phyloP scores from a whole-genome alignment of 2,888 invertebrate genomes.

The Phasia obesa region DNA sequence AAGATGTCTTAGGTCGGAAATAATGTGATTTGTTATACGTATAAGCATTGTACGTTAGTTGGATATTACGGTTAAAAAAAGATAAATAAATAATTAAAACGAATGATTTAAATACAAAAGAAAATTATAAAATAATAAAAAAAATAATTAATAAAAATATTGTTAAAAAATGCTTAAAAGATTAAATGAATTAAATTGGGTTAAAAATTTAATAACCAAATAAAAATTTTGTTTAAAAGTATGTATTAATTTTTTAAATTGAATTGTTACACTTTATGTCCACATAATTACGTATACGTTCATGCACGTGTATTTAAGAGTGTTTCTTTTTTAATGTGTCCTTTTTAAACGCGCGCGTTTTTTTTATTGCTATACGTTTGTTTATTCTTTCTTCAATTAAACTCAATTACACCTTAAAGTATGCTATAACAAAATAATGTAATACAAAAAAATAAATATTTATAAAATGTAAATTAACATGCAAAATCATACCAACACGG shows the following conservation, averaged over 20 bases:
- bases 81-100: background rate
- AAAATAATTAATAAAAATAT: background rate
- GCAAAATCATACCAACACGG: conserved; percentile 44
- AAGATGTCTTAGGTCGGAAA: conserved; percentile 74
- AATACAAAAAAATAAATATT: conserved; percentile 8
- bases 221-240: too few species aligned
- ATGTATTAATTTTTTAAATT: too few species aligned
- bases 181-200: background rate
- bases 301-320: conserved; percentile 34
- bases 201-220: too few species aligned
- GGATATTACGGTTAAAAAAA: conserved; percentile 38
- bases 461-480: conserved; percentile 51
- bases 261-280: background rate
- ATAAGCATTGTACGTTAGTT: conserved; percentile 24
- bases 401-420: conserved; percentile 29
- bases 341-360: conserved; percentile 54
- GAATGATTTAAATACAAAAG: background rate
- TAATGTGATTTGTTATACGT: conserved; percentile 22
- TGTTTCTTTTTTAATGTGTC: conserved; percentile 27
- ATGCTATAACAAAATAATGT: conserved; percentile 33
- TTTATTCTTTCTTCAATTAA: background rate
- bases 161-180: background rate
- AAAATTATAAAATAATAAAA: background rate
- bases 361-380: background rate
- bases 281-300: conserved; percentile 1